phyloP scores from a whole-genome alignment of 2,888 invertebrate genomes.

The Cyaniris semiargus region DNA sequence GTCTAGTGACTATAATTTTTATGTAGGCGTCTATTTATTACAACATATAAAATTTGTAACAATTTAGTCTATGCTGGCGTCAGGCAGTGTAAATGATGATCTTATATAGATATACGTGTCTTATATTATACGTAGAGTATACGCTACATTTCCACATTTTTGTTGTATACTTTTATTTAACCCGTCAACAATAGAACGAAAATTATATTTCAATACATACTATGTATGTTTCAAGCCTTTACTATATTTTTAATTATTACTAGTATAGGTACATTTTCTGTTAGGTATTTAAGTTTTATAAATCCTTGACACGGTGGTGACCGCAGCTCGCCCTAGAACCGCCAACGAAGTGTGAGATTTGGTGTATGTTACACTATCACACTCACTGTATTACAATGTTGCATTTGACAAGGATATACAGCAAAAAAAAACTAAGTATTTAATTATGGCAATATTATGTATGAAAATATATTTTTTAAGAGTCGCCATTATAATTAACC shows the following conservation, averaged over 20 bases:
- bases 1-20: not conserved
- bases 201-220: too few species aligned
- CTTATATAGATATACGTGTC: too few species aligned
- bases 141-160: not conserved
- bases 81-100: not conserved
- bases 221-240: not conserved
- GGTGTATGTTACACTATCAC: slow-evolving; percentile 47
- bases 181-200: too few species aligned
- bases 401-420: not conserved
- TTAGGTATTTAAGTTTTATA: not conserved
- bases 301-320: slow-evolving; percentile 60
- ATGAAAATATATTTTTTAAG: too few species aligned
- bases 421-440: not conserved
- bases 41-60: not conserved
- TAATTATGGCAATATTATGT: not conserved
- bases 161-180: too few species aligned
- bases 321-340: slow-evolving; percentile 62
- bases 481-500: too few species aligned
- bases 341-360: not conserved
- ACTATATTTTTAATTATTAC: not conserved
- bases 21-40: not conserved
- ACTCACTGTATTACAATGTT: not conserved
- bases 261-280: not conserved
- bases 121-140: not conserved
- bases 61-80: not conserved